phyloP scores from a whole-genome alignment of 2,888 invertebrate genomes.

The Axea sp. region DNA sequence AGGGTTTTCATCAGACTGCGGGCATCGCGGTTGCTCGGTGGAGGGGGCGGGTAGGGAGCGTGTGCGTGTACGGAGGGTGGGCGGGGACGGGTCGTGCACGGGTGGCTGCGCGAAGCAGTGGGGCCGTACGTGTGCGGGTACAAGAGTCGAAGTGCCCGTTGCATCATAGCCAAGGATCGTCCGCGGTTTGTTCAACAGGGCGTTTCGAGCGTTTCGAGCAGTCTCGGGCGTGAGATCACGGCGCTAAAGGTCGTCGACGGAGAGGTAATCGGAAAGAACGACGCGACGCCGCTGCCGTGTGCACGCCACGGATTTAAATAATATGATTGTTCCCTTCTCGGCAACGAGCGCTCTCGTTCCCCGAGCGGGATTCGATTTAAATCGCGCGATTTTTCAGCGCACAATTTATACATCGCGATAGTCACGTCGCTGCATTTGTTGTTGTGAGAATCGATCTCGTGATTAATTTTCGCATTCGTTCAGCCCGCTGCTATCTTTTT shows the following conservation, averaged over 20 bases:
- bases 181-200: constrained; percentile 62
- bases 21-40: too few relatives aligned
- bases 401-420: constrained; percentile 47
- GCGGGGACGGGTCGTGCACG: too few relatives aligned
- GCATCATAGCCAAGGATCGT: constrained; percentile 57
- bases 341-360: constrained; percentile 6
- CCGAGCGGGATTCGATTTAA: constrained; percentile 26
- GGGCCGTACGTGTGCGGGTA: not conserved
- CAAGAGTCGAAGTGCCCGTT: constrained; percentile 39
- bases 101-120: too few relatives aligned
- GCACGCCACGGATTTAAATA: constrained; percentile 46
- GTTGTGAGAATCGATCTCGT: constrained; percentile 50
- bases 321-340: constrained; percentile 43
- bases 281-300: constrained; percentile 16
- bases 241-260: constrained; percentile 56
- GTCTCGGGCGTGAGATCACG: constrained; percentile 60
- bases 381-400: constrained; percentile 46
- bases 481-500: constrained; percentile 28
- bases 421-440: constrained; percentile 48
- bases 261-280: constrained; percentile 32
- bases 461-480: constrained; percentile 38
- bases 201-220: constrained; percentile 58
- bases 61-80: too few relatives aligned
- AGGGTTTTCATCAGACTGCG: too few relatives aligned
- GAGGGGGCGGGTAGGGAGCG: too few relatives aligned